phyloP scores from a whole-genome alignment of 2,797 vertebrate genomes.

The Aldrovandia affinis region DNA sequence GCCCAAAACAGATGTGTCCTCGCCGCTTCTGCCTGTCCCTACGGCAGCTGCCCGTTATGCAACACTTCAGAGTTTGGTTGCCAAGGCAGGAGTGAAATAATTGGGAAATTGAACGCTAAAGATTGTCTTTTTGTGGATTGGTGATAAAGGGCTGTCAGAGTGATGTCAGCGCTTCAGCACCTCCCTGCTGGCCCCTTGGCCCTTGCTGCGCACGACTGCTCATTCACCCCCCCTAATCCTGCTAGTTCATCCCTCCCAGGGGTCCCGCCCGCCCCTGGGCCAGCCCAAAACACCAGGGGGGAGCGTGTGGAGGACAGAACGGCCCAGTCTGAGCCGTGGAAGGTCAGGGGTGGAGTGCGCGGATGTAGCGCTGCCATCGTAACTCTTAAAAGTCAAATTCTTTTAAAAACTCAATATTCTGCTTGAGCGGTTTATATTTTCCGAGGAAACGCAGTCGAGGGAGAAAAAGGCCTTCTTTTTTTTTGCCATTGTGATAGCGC shows the following conservation, averaged over 20 bases:
- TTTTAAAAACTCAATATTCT: no score
- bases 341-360: no score
- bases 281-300: constrained; percentile 49
- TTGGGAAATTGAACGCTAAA: constrained; percentile 81
- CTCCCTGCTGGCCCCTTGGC: constrained; percentile 77
- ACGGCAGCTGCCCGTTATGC: no score
- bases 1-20: constrained; percentile 77
- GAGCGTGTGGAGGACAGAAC: neutral
- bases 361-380: no score
- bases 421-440: no score
- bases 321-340: neutral
- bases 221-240: constrained; percentile 84
- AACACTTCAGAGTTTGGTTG: no score
- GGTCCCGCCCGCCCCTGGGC: constrained; percentile 70
- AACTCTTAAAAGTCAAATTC: no score
- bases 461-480: neutral
- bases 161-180: constrained; percentile 84
- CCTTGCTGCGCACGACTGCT: constrained; percentile 80
- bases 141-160: constrained; percentile 88
- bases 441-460: no score
- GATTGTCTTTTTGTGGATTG: constrained; percentile 79
- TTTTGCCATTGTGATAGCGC: neutral
- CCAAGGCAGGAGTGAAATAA: constrained; percentile 63
- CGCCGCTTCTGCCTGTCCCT: constrained; percentile 54
- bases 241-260: constrained; percentile 79